Percentiles rank a stretch among this genome's conserved stretches.
phyloP scores from a whole-genome alignment of 2,797 vertebrate genomes.

The Enteromius treurensis region DNA sequence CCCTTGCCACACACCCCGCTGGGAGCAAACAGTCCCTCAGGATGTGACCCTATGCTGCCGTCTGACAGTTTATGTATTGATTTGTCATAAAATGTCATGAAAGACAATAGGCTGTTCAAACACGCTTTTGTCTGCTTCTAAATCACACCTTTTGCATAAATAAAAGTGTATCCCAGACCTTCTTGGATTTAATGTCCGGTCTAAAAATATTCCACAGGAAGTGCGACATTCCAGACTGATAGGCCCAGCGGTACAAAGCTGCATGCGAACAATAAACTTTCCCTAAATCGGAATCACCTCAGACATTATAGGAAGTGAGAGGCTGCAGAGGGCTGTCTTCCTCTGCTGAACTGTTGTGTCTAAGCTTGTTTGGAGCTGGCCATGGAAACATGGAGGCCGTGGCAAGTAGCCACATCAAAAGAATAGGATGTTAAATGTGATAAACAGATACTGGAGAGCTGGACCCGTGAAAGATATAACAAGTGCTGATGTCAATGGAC shows the following conservation, averaged over 20 bases:
- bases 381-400: constrained; percentile 66
- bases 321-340: constrained; percentile 77
- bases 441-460: constrained; percentile 66
- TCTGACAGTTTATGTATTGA: constrained; percentile 60
- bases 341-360: constrained; percentile 80
- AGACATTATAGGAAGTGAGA: constrained; percentile 80
- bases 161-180: constrained; percentile 59
- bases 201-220: constrained; percentile 81
- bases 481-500: constrained; percentile 55
- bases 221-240: constrained; percentile 74
- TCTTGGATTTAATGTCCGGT: constrained; percentile 73
- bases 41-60: constrained; percentile 52
- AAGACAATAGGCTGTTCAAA: constrained; percentile 49
- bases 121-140: background rate
- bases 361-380: constrained; percentile 73
- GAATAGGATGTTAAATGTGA: constrained; percentile 67
- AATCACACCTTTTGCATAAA: constrained; percentile 50
- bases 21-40: constrained; percentile 64
- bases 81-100: constrained; percentile 56
- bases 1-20: constrained; percentile 54
- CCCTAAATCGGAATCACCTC: constrained; percentile 76
- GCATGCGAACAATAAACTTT: constrained; percentile 75
- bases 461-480: constrained; percentile 46
- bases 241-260: constrained; percentile 78
- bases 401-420: constrained; percentile 73